These are phyloP conservation scores for Sphenopsis melanotis DNA, from an alignment of 2,797 vertebrate species.

Conservation along the genomic window DNA sequence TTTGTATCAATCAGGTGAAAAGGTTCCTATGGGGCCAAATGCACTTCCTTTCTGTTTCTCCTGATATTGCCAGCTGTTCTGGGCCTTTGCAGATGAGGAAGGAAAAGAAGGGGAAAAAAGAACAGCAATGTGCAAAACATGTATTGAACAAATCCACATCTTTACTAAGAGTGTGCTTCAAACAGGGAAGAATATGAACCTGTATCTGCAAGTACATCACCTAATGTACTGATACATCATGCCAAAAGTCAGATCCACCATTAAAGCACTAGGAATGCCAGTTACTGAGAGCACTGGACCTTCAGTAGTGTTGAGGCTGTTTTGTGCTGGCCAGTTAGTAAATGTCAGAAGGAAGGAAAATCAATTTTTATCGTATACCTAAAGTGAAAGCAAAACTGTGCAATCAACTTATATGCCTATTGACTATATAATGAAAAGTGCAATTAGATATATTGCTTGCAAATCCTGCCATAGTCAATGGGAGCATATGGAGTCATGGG, in stretches of 20 bases:
- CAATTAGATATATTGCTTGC: conserved; percentile 54
- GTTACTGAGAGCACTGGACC: background rate
- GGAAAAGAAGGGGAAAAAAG: fast-evolving
- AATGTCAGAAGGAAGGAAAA: conserved; percentile 7
- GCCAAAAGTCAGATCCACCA: background rate
- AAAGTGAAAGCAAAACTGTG: conserved; percentile 1
- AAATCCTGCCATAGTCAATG: background rate
- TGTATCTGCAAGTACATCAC: background rate
- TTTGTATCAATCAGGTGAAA: background rate
- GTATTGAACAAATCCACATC: background rate
- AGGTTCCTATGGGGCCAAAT: background rate
- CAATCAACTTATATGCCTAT: conserved; percentile 42
- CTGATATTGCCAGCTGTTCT: fast-evolving
- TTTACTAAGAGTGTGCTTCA: background rate
- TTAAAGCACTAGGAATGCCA: background rate
- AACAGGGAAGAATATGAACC: background rate
- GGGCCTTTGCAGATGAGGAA: background rate
- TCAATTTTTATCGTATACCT: background rate
- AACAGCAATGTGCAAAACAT: background rate
- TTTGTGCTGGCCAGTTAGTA: background rate
- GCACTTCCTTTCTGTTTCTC: background rate
- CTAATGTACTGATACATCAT: background rate
- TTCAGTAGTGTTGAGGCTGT: background rate
- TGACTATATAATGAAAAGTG: conserved; percentile 46
- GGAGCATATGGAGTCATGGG: background rate